Conservation (phyloP, 2,113 vertebrate species). For the Leiothrix lutea region DNA sequence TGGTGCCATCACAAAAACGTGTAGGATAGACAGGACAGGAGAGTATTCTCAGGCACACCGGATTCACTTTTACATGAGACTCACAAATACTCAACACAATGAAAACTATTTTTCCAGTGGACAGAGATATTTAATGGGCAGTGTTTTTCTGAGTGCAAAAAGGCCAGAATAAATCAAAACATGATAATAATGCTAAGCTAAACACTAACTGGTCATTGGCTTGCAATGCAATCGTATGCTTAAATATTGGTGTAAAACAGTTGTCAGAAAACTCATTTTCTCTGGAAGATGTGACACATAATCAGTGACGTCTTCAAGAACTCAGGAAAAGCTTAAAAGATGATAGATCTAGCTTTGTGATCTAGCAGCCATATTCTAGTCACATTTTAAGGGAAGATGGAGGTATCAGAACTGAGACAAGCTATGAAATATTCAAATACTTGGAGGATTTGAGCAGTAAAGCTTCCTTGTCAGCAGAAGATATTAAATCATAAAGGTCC, state of each 20-base stretch:
- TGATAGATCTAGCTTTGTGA: background rate
- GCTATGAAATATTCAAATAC: background rate
- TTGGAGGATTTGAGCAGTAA: background rate
- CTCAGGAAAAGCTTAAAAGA: background rate
- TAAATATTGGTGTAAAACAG: background rate
- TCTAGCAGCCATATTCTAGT: background rate
- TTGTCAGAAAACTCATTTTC: background rate
- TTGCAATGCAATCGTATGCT: background rate
- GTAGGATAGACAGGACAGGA: accelerated
- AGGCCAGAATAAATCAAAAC: background rate
- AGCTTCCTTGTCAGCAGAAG: background rate
- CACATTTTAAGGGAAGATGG: background rate
- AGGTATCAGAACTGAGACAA: background rate
- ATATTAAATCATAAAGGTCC: background rate
- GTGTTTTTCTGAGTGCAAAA: background rate
- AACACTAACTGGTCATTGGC: background rate
- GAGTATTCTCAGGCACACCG: background rate
- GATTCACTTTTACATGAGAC: background rate
- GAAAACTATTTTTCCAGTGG: background rate
- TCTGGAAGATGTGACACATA: background rate
- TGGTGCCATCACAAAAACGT: accelerated
- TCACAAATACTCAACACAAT: background rate
- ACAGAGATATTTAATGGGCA: background rate
- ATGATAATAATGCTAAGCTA: background rate
- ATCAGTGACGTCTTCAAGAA: background rate